Conservation (phyloP, 1,140 invertebrate genomes). For the Aphidius ervi region DNA sequence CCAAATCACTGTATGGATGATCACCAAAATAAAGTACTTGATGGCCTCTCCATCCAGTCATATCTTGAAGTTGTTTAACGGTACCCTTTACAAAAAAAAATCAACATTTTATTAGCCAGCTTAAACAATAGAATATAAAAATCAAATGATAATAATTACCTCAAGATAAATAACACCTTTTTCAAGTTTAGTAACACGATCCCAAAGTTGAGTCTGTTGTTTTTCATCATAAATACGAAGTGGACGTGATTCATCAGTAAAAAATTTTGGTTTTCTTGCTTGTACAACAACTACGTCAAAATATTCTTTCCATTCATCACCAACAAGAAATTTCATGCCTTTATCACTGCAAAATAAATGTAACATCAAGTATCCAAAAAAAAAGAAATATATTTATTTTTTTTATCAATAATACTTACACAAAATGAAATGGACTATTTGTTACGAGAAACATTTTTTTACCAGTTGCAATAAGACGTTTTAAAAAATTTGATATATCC, state of each 20-base stretch:
- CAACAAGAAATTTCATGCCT: slow-evolving; percentile 88
- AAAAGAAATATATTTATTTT: slow-evolving; percentile 6
- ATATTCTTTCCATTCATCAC: slow-evolving; percentile 81
- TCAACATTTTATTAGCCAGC: too few species aligned
- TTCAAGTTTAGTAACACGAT: slow-evolving; percentile 79
- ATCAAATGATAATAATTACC: slow-evolving; percentile 52
- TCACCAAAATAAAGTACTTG: slow-evolving; percentile 96
- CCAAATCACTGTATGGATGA: slow-evolving; percentile 95
- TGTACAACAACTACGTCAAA: slow-evolving; percentile 95
- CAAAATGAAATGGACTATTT: slow-evolving; percentile 94
- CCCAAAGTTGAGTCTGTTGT: slow-evolving; percentile 81
- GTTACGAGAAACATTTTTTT: slow-evolving; percentile 96
- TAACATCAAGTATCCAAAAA: neutral
- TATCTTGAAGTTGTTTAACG: slow-evolving; percentile 81
- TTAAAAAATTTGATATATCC: slow-evolving; percentile 71
- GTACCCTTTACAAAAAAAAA: slow-evolving; percentile 66
- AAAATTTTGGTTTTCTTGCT: slow-evolving; percentile 93
- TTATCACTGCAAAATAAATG: slow-evolving; percentile 66
- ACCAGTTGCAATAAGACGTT: slow-evolving; percentile 65
- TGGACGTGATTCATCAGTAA: slow-evolving; percentile 85
- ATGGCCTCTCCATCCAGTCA: slow-evolving; percentile 89
- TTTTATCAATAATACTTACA: slow-evolving; percentile 65
- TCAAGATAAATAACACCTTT: slow-evolving; percentile 92
- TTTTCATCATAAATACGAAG: slow-evolving; percentile 83
- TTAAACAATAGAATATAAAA: neutral